Evolutionary conservation across 2,797 vertebrate genomes (phyloP).

Genomic region (Heteromormyrus szaboi): DNA sequence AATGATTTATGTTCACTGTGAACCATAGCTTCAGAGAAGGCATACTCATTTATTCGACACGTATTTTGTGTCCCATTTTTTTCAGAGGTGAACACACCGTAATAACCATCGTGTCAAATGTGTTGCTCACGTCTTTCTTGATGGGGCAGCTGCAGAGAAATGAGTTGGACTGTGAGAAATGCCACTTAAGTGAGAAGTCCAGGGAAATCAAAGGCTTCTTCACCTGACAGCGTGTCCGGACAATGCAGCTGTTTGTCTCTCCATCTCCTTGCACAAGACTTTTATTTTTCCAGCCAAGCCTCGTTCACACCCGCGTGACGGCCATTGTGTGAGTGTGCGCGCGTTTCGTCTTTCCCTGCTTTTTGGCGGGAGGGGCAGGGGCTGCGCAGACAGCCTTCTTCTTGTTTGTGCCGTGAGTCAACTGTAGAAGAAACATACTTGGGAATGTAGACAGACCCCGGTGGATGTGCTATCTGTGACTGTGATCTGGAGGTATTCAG

Average conservation of each 20-base stretch:
- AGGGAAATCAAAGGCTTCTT: constrained; percentile 42
- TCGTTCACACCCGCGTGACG: constrained; percentile 1
- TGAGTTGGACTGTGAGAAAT: constrained; percentile 19
- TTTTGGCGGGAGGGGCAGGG: background rate
- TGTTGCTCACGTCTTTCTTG: background rate
- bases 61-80: background rate
- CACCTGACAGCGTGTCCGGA: constrained; percentile 44
- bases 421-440: background rate
- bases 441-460: background rate
- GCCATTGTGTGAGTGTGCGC: background rate
- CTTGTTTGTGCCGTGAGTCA: constrained; percentile 24
- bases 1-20: background rate
- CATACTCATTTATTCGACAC: background rate
- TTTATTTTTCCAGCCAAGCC: background rate
- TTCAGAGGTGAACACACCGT: background rate
- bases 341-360: background rate
- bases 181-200: constrained; percentile 36
- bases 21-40: background rate
- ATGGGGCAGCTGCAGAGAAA: background rate
- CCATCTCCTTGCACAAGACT: constrained; percentile 7
- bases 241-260: constrained; percentile 50
- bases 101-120: constrained; percentile 6
- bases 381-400: background rate
- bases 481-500: constrained; percentile 16
- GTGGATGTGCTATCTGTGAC: background rate